A percentile compares a stretch with the other conserved stretches of the same genome.
These are phyloP conservation scores for Otolemur crassicaudatus DNA, from an alignment of 2,797 vertebrate species.

Conservation along the genomic window DNA sequence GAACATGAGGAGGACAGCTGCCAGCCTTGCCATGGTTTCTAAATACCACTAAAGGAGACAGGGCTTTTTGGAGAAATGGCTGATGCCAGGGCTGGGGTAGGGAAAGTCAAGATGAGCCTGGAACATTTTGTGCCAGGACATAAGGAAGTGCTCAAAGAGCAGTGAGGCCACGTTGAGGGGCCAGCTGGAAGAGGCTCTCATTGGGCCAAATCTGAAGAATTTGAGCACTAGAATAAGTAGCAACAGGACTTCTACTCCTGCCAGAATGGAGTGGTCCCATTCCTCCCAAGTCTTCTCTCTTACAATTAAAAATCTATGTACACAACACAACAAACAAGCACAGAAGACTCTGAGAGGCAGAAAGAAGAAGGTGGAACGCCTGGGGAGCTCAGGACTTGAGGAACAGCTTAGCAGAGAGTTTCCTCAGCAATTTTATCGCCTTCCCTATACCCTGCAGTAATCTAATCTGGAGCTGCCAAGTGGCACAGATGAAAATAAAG, in stretches of 20 bases:
- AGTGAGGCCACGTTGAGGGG: background rate
- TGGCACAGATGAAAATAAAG: background rate
- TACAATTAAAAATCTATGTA: background rate
- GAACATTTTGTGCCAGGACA: background rate
- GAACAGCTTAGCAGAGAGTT: background rate
- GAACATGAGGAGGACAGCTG: background rate
- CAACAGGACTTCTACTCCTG: background rate
- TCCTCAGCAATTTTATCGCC: background rate
- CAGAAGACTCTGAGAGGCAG: background rate
- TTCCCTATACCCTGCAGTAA: background rate
- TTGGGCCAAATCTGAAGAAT: background rate
- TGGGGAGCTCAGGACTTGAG: background rate
- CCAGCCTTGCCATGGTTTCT: background rate
- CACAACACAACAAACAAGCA: background rate
- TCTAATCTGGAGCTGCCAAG: background rate
- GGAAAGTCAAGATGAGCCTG: background rate
- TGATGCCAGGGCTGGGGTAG: background rate
- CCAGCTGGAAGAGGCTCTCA: background rate
- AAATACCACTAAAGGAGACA: background rate
- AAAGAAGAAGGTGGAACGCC: background rate
- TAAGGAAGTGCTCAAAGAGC: background rate
- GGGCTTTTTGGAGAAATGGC: background rate
- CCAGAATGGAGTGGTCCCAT: background rate
- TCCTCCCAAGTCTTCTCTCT: background rate
- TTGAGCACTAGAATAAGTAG: background rate